phyloP scores from a whole-genome alignment of 1,140 invertebrate genomes.

The Platyscapa corneri region DNA sequence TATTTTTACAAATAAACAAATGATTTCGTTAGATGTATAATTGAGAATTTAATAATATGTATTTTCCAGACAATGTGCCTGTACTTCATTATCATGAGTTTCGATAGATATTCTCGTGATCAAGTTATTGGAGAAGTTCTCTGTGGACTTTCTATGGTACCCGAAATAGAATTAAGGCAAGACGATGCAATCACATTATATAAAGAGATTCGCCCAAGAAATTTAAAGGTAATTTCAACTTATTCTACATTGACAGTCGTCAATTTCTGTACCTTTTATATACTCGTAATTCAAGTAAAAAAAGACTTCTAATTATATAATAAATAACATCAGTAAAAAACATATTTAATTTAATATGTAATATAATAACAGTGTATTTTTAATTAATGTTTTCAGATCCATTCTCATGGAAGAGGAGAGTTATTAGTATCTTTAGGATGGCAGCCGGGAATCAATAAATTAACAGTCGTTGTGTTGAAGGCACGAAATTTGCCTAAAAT shows the following conservation, averaged over 20 bases:
- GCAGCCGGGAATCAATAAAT: slow-evolving; percentile 91
- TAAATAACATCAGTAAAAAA: not conserved
- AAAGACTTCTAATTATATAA: no score
- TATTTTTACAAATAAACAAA: not conserved
- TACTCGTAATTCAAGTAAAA: no score
- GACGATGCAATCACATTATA: slow-evolving; percentile 85
- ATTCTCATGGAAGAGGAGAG: slow-evolving; percentile 91
- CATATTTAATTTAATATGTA: not conserved
- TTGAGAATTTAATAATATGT: slow-evolving; percentile 2
- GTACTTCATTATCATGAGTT: slow-evolving; percentile 96
- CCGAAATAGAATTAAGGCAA: slow-evolving; percentile 84
- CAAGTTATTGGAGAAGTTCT: slow-evolving; percentile 98
- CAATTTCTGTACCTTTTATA: not conserved
- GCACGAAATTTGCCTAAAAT: slow-evolving; percentile 95
- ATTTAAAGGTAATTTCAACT: slow-evolving; percentile 83
- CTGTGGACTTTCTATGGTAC: slow-evolving; percentile 84
- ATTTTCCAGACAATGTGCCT: slow-evolving; percentile 84
- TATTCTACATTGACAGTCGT: not conserved
- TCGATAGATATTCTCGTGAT: slow-evolving; percentile 97
- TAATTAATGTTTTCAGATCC: slow-evolving; percentile 78
- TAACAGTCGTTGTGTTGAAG: slow-evolving; percentile 94
- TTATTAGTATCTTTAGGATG: slow-evolving; percentile 94
- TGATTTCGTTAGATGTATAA: not conserved
- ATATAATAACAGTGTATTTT: not conserved
- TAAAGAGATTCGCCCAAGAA: slow-evolving; percentile 89